phyloP scores from a whole-genome alignment of 2,797 vertebrate genomes.

The Melopsittacus undulatus region DNA sequence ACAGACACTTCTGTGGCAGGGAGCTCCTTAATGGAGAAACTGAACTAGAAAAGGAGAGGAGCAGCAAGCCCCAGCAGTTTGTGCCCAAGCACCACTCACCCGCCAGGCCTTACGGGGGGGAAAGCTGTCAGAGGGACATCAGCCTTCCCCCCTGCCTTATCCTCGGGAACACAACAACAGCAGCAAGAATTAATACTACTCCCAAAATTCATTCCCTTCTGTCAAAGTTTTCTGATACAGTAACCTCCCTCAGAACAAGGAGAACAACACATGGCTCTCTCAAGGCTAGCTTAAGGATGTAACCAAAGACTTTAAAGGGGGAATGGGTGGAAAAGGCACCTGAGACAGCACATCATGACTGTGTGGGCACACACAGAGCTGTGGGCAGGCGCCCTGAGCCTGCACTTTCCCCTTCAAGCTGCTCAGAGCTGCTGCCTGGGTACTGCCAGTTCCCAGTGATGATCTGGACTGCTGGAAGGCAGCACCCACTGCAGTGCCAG shows the following conservation, averaged over 20 bases:
- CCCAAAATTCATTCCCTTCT: neutral
- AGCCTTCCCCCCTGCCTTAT: neutral
- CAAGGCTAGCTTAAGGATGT: fast-evolving
- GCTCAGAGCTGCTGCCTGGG: fast-evolving
- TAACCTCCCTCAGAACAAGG: neutral
- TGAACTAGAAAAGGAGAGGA: constrained; percentile 2
- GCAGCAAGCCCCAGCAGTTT: neutral
- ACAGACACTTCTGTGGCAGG: neutral
- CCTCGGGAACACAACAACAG: neutral
- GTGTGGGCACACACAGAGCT: fast-evolving
- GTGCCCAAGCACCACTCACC: neutral
- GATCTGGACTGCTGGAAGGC: neutral
- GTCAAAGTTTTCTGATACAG: neutral
- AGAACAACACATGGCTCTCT: neutral
- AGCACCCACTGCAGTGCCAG: neutral
- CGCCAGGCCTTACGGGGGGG: neutral
- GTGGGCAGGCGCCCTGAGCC: neutral
- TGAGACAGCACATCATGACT: neutral
- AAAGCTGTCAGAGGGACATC: neutral
- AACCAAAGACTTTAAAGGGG: neutral
- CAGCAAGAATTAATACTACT: neutral
- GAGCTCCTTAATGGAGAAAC: neutral
- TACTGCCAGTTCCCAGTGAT: fast-evolving
- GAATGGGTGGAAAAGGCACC: neutral
- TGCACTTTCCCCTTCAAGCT: neutral